Evolutionary conservation across 2,113 vertebrate genomes (phyloP).

Genomic region (Elephantulus edwardii): DNA sequence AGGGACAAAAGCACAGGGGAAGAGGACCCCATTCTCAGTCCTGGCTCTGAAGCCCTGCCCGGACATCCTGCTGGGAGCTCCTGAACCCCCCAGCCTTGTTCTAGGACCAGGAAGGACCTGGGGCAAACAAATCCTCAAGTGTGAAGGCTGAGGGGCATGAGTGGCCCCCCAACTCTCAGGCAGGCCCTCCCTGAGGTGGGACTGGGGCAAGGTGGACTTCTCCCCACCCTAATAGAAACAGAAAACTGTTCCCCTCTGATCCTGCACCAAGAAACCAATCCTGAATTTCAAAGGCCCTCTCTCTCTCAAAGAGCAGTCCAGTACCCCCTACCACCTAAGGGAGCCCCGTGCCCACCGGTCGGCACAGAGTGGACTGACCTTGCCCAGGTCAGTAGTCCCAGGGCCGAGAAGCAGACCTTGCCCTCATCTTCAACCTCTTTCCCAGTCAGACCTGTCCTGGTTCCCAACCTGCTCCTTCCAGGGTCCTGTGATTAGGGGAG

Average conservation of each 20-base stretch:
- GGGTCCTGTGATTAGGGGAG: neutral
- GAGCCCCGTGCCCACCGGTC: neutral
- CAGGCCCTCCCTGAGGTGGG: neutral
- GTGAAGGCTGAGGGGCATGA: neutral
- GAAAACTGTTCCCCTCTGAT: neutral
- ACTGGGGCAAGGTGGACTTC: neutral
- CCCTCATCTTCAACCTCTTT: neutral
- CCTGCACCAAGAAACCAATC: neutral
- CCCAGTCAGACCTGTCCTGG: neutral
- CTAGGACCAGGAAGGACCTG: neutral
- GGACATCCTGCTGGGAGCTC: neutral
- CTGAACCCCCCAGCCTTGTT: neutral
- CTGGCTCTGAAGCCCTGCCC: neutral
- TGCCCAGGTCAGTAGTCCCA: neutral
- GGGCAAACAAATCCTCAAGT: neutral
- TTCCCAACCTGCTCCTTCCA: neutral
- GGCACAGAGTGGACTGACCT: neutral
- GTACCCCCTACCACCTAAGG: neutral
- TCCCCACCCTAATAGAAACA: accelerated
- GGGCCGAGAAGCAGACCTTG: neutral
- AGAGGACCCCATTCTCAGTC: neutral
- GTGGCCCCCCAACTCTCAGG: too few species aligned
- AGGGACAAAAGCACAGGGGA: too few species aligned
- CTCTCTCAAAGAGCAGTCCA: neutral
- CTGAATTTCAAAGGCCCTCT: neutral